Conservation (phyloP, 2,113 vertebrate genomes). For the Thalassoma bifasciatum region DNA sequence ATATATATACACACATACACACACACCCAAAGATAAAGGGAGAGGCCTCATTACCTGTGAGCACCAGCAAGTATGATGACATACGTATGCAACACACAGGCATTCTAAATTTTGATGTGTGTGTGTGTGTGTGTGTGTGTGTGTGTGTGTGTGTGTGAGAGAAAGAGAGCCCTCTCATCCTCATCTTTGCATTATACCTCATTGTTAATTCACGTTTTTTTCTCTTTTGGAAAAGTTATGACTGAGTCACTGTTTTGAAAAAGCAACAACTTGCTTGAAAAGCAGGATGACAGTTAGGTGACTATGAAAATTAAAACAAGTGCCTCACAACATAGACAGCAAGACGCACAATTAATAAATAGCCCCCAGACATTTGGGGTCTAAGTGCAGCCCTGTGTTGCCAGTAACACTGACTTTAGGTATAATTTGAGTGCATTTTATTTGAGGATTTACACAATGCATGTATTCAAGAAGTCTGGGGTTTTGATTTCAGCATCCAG, state of each 20-base stretch:
- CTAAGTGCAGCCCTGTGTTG: too few relatives aligned
- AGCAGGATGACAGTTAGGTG: too few relatives aligned
- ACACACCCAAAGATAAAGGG: constrained; percentile 45
- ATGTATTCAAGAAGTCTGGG: background rate
- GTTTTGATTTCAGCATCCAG: background rate
- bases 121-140: too few relatives aligned
- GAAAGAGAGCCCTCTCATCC: background rate
- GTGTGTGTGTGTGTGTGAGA: too few relatives aligned
- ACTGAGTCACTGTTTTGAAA: background rate
- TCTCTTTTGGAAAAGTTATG: background rate
- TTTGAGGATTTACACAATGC: too few relatives aligned
- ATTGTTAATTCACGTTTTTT: constrained; percentile 1
- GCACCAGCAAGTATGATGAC: constrained; percentile 60
- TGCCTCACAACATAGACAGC: too few relatives aligned
- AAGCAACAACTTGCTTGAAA: background rate
- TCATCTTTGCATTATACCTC: background rate
- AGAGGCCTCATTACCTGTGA: constrained; percentile 56
- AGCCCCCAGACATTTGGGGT: too few relatives aligned
- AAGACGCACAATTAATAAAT: too few relatives aligned
- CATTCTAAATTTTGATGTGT: background rate
- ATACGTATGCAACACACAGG: constrained; percentile 53
- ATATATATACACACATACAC: constrained; percentile 1
- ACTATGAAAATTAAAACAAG: too few relatives aligned
- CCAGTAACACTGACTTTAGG: too few relatives aligned
- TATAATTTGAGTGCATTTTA: too few relatives aligned